Evolutionary conservation across 2,888 invertebrate species (phyloP).

Genomic region (Biston stratarius): DNA sequence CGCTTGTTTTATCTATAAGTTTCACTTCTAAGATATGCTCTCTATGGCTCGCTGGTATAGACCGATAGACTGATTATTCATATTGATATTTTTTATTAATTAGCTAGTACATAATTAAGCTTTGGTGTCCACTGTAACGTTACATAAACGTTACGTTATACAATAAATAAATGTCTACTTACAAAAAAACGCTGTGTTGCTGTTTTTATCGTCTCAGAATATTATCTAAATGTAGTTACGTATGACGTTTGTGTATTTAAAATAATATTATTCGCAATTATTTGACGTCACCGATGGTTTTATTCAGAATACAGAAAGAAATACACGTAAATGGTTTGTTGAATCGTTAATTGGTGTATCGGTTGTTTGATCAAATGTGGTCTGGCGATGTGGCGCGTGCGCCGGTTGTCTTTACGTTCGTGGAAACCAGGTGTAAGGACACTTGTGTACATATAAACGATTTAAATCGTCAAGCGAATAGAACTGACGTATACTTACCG

Average conservation of each 20-base stretch:
- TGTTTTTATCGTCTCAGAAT: not conserved
- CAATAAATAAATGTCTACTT: too few relatives aligned
- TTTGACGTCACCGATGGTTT: conserved; percentile 5
- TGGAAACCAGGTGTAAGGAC: not conserved
- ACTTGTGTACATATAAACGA: conserved; percentile 7
- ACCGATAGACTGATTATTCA: too few relatives aligned
- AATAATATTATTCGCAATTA: conserved; percentile 8
- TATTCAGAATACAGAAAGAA: not conserved
- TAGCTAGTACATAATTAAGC: too few relatives aligned
- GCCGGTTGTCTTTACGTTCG: not conserved
- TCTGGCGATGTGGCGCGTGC: conserved; percentile 12
- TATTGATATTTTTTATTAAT: too few relatives aligned
- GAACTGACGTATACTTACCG: conserved; percentile 6
- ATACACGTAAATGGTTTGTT: conserved; percentile 8
- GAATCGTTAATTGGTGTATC: conserved; percentile 7
- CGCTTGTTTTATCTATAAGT: too few relatives aligned
- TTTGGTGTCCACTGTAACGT: too few relatives aligned
- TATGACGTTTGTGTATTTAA: not conserved
- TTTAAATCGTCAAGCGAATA: not conserved
- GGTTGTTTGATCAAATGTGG: conserved; percentile 6
- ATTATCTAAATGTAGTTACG: too few relatives aligned
- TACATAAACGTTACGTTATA: too few relatives aligned
- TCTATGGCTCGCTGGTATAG: too few relatives aligned
- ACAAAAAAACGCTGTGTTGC: not conserved
- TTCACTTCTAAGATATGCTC: too few relatives aligned